phyloP scores from a whole-genome alignment of 2,797 vertebrate genomes.

The Florisuga fusca region DNA sequence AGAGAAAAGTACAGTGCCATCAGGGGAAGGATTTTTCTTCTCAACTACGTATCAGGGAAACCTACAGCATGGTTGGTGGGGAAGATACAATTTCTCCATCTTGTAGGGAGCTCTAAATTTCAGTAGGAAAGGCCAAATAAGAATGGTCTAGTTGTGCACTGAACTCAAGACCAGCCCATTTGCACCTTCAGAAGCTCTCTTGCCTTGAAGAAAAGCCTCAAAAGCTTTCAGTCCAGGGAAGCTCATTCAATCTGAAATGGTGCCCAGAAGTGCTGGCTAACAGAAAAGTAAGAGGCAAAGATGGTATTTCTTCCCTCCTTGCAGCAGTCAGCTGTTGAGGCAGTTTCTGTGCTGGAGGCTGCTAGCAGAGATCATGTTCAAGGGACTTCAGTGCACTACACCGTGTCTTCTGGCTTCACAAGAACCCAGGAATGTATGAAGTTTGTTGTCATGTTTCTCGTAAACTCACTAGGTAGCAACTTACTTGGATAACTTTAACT shows the following conservation, averaged over 20 bases:
- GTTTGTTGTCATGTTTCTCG: not conserved
- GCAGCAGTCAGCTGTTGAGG: not conserved
- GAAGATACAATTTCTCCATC: not conserved
- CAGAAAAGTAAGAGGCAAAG: not conserved
- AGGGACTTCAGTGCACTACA: not conserved
- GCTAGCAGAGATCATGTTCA: not conserved
- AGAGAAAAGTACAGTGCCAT: not conserved
- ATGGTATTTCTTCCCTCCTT: not conserved
- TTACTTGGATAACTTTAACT: not conserved
- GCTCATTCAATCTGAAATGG: not conserved
- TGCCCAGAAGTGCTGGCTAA: not conserved
- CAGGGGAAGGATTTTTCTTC: not conserved
- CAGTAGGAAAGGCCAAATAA: not conserved
- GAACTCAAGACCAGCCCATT: not conserved
- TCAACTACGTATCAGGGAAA: accelerated
- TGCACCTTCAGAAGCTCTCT: not conserved
- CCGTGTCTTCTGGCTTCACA: not conserved
- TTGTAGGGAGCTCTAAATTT: not conserved
- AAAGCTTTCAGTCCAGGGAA: not conserved
- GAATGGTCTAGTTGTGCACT: not conserved
- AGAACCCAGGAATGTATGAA: accelerated
- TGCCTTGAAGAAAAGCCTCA: not conserved
- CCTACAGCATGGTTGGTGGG: accelerated
- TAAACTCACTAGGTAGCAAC: not conserved
- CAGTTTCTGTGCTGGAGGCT: not conserved